Base-by-base conservation (phyloP, 37 sponge, comb jelly and placozoan genomes). In the Geodia barretti region DNA sequence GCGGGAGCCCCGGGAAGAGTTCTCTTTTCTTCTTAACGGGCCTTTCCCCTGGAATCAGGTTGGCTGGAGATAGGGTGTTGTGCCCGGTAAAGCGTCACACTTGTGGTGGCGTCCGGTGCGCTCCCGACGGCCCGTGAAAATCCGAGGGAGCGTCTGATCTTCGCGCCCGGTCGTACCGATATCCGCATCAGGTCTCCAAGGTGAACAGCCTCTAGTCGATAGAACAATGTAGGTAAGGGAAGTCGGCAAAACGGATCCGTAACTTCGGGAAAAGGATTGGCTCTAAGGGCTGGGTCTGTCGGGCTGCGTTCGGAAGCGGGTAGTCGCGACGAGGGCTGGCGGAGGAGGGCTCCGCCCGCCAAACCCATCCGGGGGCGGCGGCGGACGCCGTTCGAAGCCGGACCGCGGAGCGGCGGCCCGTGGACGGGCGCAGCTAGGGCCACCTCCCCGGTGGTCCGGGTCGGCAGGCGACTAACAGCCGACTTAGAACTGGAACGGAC, bases 401-500 rank as follows among this genome's bases (percentile, higher is more conserved):
- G 87, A 73, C 73, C 38, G 62, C 54, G 75, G 66, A 75, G 72
- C 73, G 74, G 41, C 72, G 3, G 68, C 23, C 74, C 77, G 78
- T 70, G 83, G 86, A 81, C 54, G 77, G 75, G 36, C 66, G 75
- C 66, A 80, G 91, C 83, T 81, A 4, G 68, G 80, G 30, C 37
- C 39, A 7, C 58, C 42, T n/a, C 32, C 5, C 17, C 31, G 69
- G 43, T 35, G 61, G 73, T 60, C 82, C 74, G 58, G 28, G 32
- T 87, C 86, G 85, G 88, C 85, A 83, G 85, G 67, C 92, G 67
- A 83, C 75, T 79, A 90, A 90, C 91, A 85, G 75, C 86, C 86
- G 71, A 86, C 88, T 88, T 88, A 92, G 86, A 92, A 88, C 89
- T 87, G 93, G 92, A 72, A 87, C 88, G 81, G 92, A 83, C 88